phyloP scores from a whole-genome alignment of 2,888 invertebrate species.

The Ommatoiulus sabulosus region DNA sequence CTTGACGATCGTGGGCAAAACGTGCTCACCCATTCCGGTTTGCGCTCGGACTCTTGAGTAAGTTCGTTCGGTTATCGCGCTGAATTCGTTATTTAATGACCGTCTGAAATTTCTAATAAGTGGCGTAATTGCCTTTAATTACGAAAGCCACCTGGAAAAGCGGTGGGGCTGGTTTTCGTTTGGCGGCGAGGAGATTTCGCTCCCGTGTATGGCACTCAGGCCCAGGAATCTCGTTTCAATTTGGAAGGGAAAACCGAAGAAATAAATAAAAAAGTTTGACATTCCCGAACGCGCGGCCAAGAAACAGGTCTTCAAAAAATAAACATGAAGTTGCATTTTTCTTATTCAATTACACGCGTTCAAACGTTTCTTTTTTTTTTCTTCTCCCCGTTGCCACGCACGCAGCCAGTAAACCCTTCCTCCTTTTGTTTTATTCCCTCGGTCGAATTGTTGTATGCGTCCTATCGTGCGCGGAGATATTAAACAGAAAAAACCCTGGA shows the following conservation, averaged over 20 bases:
- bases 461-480: not conserved
- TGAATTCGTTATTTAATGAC: not conserved
- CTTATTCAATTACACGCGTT: slow-evolving; percentile 3
- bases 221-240: not conserved
- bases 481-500: not conserved
- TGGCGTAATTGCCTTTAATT: not conserved
- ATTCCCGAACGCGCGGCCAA: not conserved
- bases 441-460: not conserved
- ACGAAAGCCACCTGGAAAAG: not conserved
- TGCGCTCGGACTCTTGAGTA: no score
- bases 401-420: not conserved
- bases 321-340: slow-evolving; percentile 3
- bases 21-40: no score
- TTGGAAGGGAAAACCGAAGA: not conserved
- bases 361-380: not conserved
- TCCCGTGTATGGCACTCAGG: not conserved
- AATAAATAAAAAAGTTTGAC: not conserved
- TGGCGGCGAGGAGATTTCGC: not conserved
- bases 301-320: not conserved
- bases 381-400: not conserved
- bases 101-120: not conserved
- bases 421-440: not conserved
- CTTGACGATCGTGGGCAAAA: no score
- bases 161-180: no score
- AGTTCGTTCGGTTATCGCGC: no score